Base-by-base conservation (phyloP, 2,888 invertebrate species). In the Ophion slaviceki region DNA sequence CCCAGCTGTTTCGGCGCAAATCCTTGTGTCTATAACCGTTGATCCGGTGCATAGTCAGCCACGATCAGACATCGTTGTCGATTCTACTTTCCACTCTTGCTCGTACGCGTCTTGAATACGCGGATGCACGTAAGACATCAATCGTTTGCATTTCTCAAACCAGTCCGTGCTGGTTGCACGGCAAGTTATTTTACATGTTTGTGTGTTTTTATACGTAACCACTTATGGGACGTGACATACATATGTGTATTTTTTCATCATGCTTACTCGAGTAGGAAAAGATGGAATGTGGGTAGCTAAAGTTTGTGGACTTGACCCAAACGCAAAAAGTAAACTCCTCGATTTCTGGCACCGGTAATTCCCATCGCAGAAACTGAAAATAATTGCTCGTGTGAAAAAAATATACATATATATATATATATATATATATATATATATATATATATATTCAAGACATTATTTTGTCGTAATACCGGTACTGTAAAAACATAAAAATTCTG, bases 211-310 rank as follows among this genome's bases (percentile, higher is more conserved):
- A 59, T 70, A 28, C 59, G 59, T 64, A 10, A 28, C 3, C 45
- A 53, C 47, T 36, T 45, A 20, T 53, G 45, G 17, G 3, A 75
- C n/a, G 59, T 57, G 8, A 53, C 53, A 53, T 17, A 17, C 17
- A 17, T 5, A 5, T 53, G 72, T 1, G 3, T 40, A 64, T 72
- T 62, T 71, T 59, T 62, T 32, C 24, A 17, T 24, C 57, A 28
- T 91, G 94, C 95, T 95, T 92, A 95, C 95, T 94, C 72, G 95
- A 95, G 90, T 95, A 95, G 1, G 95, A 95, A 85, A 95, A 93
- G 84, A 95, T 91, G 7, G 95, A 95, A 90, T 95, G 95, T 4
- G 94, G 91, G 87, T 94, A 91, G 2, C 95, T 95, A 36, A 95
- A 91, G 89, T 95, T 95, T 81, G 90, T 90, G 84, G 95, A 95